Base-by-base conservation (phyloP, 2,113 vertebrate species). In the Xiphophorus couchianus region DNA sequence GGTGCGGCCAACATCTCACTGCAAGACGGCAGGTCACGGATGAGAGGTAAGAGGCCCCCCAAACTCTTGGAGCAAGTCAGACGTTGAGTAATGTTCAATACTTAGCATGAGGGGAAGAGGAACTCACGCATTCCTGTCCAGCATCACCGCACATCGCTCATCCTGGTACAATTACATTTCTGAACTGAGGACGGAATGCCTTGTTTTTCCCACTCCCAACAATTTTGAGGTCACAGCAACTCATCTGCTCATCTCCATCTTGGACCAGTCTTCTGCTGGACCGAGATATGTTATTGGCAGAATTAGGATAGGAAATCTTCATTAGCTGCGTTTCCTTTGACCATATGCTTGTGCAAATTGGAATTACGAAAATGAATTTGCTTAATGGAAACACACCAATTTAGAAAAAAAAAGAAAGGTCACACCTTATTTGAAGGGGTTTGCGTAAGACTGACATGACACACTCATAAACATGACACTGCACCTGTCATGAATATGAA, bases 1-100 rank as follows among this genome's bases (percentile, higher is more conserved):
- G 31, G 60, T 80, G 89, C 65, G 11, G 30, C 76, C 39, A 78
- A 75, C 89, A 78, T 77, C 76, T 80, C 69, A 85, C 31, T 62
- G 76, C 76, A 88, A 88, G 75, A 82, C 17, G 65, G 75, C 65
- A 13, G 84, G 68, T 64, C 48, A 42, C 44, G 7, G 70, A 63
- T 28, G 33, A 65, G 77, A 87, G 81, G 72, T 80, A 80, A 80
- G 42, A 70, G 75, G 58, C 30, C 54, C 44, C 44, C 58, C 51
- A 75, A 76, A 82, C 73, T 70, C 76, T 76, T 64, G 80, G 71
- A 81, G 73, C 54, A 73, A 71, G 77, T 19, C 58, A 1, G 25
- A 62, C 63, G 28, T 48, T 61, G 39, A 48, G 44, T 19, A 19
- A 48, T 19, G 44, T 48, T 48, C 44, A 17, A 17, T 48, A 48